Conservation (phyloP, 1,140 invertebrate species). For the Metaphire vulgaris region DNA sequence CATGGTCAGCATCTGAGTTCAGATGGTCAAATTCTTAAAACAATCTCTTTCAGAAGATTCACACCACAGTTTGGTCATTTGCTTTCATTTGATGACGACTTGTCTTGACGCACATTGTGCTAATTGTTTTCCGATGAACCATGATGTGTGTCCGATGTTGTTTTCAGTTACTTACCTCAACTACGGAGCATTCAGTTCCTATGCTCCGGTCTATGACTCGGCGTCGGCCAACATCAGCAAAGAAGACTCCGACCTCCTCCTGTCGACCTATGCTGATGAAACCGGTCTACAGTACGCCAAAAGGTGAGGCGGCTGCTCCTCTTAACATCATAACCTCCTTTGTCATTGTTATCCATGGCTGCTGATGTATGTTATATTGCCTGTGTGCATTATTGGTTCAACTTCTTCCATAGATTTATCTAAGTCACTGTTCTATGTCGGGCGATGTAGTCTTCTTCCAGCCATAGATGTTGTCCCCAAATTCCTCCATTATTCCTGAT, state of each 20-base stretch:
- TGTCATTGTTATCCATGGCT: neutral
- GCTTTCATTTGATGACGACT: neutral
- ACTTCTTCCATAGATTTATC: no score
- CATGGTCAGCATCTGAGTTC: conserved; percentile 54
- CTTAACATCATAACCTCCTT: no score
- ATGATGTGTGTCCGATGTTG: conserved; percentile 25
- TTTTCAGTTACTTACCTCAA: conserved; percentile 78
- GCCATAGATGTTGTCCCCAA: no score
- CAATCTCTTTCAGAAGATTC: neutral
- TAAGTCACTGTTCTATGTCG: no score
- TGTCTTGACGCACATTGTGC: neutral
- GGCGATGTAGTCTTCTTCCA: no score
- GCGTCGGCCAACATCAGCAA: conserved; percentile 88
- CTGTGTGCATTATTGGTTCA: neutral
- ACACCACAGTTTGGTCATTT: neutral
- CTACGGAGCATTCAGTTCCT: conserved; percentile 90
- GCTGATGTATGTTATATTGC: neutral
- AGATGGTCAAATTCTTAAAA: conserved; percentile 8
- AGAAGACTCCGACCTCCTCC: conserved; percentile 84
- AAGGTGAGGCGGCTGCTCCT: conserved; percentile 37
- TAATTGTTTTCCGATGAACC: no score
- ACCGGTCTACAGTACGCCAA: conserved; percentile 74
- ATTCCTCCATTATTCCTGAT: no score
- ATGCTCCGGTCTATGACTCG: conserved; percentile 89
- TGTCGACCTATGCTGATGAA: conserved; percentile 83